Conservation (phyloP, 2,888 invertebrate genomes). For the Clivina fossor region DNA sequence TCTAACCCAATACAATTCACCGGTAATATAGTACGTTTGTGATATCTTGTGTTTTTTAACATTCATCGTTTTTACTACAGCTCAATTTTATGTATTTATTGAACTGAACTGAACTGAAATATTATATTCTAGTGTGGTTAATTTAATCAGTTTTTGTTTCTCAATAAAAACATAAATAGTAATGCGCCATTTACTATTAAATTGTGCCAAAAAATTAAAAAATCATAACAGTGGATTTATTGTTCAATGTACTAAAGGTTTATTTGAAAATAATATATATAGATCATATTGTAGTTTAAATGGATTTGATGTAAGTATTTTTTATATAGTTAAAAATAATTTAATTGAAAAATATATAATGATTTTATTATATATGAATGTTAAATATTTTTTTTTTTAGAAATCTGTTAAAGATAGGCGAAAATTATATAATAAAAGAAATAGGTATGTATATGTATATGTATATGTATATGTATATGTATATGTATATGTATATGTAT, state of each 20-base stretch:
- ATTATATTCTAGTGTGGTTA: no score
- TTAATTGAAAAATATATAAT: background rate
- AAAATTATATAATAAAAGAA: conserved; percentile 12
- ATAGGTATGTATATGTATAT: conserved; percentile 12
- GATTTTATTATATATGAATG: background rate
- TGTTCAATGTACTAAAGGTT: conserved; percentile 10
- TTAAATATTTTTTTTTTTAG: conserved; percentile 7
- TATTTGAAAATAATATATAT: conserved; percentile 2
- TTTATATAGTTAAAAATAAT: background rate
- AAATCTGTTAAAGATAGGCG: conserved; percentile 9
- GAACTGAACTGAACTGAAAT: no score
- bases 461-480: background rate
- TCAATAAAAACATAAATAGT: background rate
- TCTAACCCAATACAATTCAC: background rate
- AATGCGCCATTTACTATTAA: conserved; percentile 25
- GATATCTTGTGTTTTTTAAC: background rate
- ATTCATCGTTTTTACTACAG: no score
- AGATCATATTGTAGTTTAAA: conserved; percentile 1
- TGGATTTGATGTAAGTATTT: background rate
- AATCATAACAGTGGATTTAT: conserved; percentile 7
- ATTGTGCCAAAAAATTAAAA: conserved; percentile 10
- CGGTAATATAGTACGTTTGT: conserved; percentile 1
- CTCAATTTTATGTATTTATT: no score
- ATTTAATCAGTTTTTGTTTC: no score
- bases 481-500: background rate